Percentiles rank a stretch among this genome's conserved stretches.
Conservation (phyloP, 2,797 vertebrate genomes). For the Sebastes trivittatus region DNA sequence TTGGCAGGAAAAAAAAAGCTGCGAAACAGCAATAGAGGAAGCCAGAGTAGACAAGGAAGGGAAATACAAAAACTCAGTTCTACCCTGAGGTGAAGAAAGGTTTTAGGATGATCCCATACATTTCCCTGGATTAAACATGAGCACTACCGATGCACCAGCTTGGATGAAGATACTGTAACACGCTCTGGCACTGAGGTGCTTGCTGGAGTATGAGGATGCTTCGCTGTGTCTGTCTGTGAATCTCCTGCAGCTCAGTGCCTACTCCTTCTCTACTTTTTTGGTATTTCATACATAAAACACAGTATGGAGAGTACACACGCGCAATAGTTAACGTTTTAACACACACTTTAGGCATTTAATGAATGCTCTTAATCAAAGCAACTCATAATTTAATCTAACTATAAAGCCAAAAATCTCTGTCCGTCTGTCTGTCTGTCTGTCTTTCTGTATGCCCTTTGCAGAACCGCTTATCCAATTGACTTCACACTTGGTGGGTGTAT, state of each 20-base stretch:
- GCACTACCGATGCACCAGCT: not conserved
- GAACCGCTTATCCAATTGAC: too few relatives aligned
- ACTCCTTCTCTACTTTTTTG: not conserved
- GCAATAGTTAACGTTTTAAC: not conserved
- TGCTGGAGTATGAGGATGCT: not conserved
- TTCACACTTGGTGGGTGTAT: too few relatives aligned
- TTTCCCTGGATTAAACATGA: conserved; percentile 22
- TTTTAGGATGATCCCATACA: conserved; percentile 2
- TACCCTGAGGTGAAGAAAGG: conserved; percentile 3
- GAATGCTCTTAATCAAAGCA: not conserved
- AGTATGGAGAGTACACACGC: not conserved
- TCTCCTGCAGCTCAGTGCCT: not conserved
- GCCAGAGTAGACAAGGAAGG: not conserved
- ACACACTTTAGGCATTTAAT: not conserved
- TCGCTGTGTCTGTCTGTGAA: not conserved
- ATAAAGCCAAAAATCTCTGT: not conserved
- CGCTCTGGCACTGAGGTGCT: not conserved
- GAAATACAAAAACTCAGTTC: not conserved
- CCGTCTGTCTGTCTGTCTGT: too few relatives aligned
- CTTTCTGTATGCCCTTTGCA: too few relatives aligned
- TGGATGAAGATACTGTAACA: conserved; percentile 9
- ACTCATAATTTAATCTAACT: not conserved
- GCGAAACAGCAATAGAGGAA: not conserved
- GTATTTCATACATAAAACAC: not conserved
- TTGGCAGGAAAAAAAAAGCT: conserved; percentile 17